A percentile compares a stretch with the other conserved stretches of the same genome.
phyloP scores from a whole-genome alignment of 2,888 invertebrate species.

The Diplazon laetatorius region DNA sequence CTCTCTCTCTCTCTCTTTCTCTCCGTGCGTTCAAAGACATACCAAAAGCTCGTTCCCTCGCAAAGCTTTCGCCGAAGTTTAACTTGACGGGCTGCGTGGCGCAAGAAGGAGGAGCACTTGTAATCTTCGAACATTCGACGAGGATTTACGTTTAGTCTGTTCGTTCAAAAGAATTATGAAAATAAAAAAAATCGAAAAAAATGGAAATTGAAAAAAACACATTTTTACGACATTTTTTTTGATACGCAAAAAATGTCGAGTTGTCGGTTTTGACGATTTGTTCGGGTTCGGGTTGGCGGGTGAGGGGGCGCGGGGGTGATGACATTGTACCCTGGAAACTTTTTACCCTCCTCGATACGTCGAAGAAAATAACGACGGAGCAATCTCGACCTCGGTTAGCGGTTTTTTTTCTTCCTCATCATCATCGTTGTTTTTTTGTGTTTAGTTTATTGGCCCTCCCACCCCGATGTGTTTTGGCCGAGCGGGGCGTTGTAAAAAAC shows the following conservation, averaged over 20 bases:
- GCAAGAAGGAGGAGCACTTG: constrained; percentile 54
- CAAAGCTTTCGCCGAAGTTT: no score
- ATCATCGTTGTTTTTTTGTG: constrained; percentile 38
- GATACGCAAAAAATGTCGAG: constrained; percentile 33
- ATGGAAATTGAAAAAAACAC: no score
- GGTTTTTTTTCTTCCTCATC: constrained; percentile 58
- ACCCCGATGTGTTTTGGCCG: neutral
- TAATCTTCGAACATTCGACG: constrained; percentile 37
- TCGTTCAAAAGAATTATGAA: no score
- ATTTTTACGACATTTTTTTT: constrained; percentile 15
- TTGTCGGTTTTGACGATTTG: neutral
- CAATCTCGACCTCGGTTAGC: constrained; percentile 53
- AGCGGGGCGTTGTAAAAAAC: constrained; percentile 39
- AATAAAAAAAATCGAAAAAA: no score
- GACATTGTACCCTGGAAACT: constrained; percentile 18
- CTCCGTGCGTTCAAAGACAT: neutral
- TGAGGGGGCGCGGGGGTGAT: neutral
- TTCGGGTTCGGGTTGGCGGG: constrained; percentile 17
- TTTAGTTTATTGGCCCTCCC: no score
- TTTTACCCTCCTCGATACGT: constrained; percentile 16
- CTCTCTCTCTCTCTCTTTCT: neutral
- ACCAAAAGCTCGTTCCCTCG: no score
- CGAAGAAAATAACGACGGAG: constrained; percentile 26
- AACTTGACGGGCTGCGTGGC: constrained; percentile 18
- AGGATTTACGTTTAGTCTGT: constrained; percentile 14